phyloP scores from a whole-genome alignment of 2,888 invertebrate genomes.

The Cheilosia soror region DNA sequence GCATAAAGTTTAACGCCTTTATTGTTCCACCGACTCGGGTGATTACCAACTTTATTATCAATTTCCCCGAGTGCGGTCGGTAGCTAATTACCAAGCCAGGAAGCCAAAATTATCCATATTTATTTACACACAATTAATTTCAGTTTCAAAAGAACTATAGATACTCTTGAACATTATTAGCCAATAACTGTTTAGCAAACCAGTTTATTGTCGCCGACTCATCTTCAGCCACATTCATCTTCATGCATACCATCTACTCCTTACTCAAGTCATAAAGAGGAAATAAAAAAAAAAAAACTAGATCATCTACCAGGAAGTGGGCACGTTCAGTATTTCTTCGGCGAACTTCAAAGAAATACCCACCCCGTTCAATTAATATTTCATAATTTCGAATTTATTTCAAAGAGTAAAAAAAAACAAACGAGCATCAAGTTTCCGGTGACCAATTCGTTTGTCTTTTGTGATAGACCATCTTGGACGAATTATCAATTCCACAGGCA shows the following conservation, averaged over 20 bases:
- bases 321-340: conserved; percentile 26
- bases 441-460: conserved; percentile 46
- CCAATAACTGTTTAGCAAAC: no score
- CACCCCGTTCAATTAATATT: conserved; percentile 32
- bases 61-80: no score
- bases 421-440: conserved; percentile 46
- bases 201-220: no score
- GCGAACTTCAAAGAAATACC: conserved; percentile 54
- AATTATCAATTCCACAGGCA: conserved; percentile 60
- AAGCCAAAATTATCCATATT: no score
- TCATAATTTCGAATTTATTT: conserved; percentile 36
- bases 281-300: not conserved
- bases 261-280: not conserved
- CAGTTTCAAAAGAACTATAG: no score
- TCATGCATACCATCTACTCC: not conserved
- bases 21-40: no score
- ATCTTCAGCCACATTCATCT: not conserved
- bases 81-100: no score
- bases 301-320: conserved; percentile 50
- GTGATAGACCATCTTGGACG: not conserved
- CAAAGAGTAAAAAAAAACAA: no score
- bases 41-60: no score
- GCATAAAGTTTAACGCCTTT: no score
- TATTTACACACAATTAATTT: no score
- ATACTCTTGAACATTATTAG: no score